Evolutionary conservation across 1,140 invertebrate species (phyloP).

Genomic region (Belonocnema kinseyi): DNA sequence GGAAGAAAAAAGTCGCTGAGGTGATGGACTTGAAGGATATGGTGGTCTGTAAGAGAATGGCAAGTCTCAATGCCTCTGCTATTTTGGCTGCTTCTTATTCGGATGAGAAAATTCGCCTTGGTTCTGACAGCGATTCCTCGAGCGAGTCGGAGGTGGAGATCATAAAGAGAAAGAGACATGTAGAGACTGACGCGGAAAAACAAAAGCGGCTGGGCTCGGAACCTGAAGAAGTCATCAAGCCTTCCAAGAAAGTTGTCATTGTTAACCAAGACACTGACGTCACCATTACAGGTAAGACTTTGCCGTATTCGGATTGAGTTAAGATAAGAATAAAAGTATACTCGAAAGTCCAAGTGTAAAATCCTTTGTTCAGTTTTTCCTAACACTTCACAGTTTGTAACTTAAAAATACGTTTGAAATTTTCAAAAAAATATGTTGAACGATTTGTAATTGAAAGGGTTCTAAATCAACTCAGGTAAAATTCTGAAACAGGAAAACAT

Average conservation of each 20-base stretch:
- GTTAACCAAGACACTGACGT: constrained; percentile 90
- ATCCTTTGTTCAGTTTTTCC: no score
- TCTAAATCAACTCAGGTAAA: no score
- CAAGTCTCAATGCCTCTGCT: constrained; percentile 93
- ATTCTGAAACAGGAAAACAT: neutral
- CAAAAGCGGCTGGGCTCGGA: constrained; percentile 75
- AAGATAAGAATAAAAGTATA: neutral
- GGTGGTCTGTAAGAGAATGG: constrained; percentile 93
- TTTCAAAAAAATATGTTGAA: no score
- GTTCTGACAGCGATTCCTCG: constrained; percentile 76
- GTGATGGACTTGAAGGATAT: constrained; percentile 91
- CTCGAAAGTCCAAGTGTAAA: neutral
- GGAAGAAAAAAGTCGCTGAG: constrained; percentile 80
- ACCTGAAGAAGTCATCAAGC: constrained; percentile 69
- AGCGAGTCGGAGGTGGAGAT: constrained; percentile 75
- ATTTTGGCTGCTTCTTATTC: constrained; percentile 93
- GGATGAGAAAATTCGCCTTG: constrained; percentile 81
- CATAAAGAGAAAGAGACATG: constrained; percentile 76
- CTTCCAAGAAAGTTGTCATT: constrained; percentile 80
- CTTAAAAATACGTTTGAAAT: no score
- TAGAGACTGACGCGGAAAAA: constrained; percentile 77
- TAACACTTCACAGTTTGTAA: no score
- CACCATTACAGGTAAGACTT: constrained; percentile 81
- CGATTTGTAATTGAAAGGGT: no score
- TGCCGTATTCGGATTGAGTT: no score